Evolutionary conservation across 2,888 invertebrate genomes (phyloP).

Genomic region (Dasypolia templi): DNA sequence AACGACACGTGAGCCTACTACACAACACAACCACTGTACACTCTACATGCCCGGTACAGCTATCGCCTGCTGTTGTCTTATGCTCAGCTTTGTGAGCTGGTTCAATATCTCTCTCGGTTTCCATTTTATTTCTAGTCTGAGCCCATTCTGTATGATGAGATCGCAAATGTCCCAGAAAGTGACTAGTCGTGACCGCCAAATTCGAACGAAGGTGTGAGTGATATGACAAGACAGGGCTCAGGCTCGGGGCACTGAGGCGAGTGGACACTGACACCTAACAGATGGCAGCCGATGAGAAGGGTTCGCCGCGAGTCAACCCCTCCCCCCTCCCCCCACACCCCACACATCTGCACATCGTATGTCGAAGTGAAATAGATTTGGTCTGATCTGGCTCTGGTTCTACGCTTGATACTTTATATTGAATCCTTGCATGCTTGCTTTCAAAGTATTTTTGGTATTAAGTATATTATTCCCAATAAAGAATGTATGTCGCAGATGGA

Average conservation of each 20-base stretch:
- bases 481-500: not conserved
- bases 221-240: slow-evolving; percentile 9
- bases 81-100: not conserved
- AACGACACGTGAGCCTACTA: not conserved
- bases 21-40: not conserved
- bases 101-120: not conserved
- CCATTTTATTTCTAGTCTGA: not conserved
- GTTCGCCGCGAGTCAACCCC: slow-evolving; percentile 11
- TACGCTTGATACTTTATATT: not conserved
- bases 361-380: slow-evolving; percentile 29
- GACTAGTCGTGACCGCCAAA: not conserved
- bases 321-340: not conserved
- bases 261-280: slow-evolving; percentile 42
- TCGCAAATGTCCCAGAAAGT: not conserved
- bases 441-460: slow-evolving; percentile 1
- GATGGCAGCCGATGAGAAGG: slow-evolving; percentile 52
- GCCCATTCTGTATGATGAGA: not conserved
- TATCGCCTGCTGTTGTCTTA: not conserved
- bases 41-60: too few species aligned
- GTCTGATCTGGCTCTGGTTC: not conserved
- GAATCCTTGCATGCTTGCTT: not conserved
- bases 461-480: not conserved
- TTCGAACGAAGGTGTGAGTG: slow-evolving; percentile 19
- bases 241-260: slow-evolving; percentile 6
- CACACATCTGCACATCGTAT: slow-evolving; percentile 4